Conservation (phyloP, 2,888 invertebrate species). For the Ametastegia equiseti region DNA sequence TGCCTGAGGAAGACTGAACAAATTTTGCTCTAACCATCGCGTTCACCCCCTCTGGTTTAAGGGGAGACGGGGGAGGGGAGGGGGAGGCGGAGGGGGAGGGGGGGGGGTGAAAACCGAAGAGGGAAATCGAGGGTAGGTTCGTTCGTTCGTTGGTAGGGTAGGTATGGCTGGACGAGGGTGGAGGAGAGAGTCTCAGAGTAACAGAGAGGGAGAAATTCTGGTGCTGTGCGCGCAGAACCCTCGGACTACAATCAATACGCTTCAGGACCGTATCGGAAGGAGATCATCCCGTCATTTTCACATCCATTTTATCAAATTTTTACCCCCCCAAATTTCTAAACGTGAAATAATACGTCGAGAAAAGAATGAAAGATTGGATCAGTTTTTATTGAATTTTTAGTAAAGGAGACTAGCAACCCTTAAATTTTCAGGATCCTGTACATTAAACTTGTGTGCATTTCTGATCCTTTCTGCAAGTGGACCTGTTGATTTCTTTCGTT, state of each 20-base stretch:
- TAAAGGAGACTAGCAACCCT: background rate
- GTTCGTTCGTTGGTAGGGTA: background rate
- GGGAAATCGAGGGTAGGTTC: slow-evolving; percentile 18
- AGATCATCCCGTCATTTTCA: no score
- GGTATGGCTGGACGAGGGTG: background rate
- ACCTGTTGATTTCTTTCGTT: slow-evolving; percentile 21
- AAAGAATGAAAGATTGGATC: no score
- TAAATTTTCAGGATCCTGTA: no score
- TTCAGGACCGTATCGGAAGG: slow-evolving; percentile 64
- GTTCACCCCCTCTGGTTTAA: background rate
- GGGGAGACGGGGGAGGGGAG: background rate
- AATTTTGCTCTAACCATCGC: slow-evolving; percentile 11
- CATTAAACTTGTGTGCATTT: no score
- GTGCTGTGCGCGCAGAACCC: slow-evolving; percentile 64
- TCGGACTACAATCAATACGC: slow-evolving; percentile 73
- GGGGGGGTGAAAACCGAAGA: slow-evolving; percentile 1
- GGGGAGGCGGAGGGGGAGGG: no score
- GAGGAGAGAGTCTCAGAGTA: slow-evolving; percentile 11
- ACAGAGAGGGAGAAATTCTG: slow-evolving; percentile 22
- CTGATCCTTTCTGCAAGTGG: background rate
- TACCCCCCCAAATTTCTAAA: background rate
- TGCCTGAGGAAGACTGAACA: slow-evolving; percentile 74
- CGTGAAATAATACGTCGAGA: background rate
- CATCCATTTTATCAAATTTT: background rate
- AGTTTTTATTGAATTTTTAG: background rate